phyloP scores from a whole-genome alignment of 2,888 invertebrate species.

The Drosophila niveifrons region DNA sequence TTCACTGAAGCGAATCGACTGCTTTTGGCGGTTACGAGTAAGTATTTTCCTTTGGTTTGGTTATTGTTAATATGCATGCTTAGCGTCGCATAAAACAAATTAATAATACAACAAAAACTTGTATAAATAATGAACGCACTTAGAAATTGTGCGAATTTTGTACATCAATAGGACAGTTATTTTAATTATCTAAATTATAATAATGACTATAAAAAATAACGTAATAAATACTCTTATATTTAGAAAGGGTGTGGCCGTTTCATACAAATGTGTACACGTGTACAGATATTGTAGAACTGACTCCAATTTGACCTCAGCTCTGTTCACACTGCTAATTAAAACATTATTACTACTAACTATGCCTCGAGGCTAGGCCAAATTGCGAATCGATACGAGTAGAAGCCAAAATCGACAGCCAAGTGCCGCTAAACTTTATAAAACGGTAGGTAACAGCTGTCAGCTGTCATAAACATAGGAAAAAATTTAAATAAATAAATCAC shows the following conservation, averaged over 20 bases:
- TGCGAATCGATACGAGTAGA: constrained; percentile 49
- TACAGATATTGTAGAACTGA: constrained; percentile 3
- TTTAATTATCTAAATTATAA: constrained; percentile 25
- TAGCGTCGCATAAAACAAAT: constrained; percentile 50
- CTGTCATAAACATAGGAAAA: constrained; percentile 50
- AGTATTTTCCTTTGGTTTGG: constrained; percentile 48
- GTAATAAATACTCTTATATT: constrained; percentile 16
- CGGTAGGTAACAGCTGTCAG: constrained; percentile 64
- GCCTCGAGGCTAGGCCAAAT: constrained; percentile 64
- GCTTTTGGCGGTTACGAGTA: constrained; percentile 11
- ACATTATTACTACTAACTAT: constrained; percentile 69
- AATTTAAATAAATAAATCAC: constrained; percentile 18
- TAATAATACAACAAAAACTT: constrained; percentile 22
- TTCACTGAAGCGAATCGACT: constrained; percentile 32
- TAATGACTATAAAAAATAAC: not conserved
- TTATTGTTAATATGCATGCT: constrained; percentile 57
- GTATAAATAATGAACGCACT: constrained; percentile 40
- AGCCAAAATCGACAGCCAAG: constrained; percentile 48
- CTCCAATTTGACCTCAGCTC: constrained; percentile 43
- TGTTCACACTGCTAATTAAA: constrained; percentile 67
- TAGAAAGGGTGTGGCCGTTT: constrained; percentile 33
- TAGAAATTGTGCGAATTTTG: constrained; percentile 50
- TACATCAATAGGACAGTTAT: constrained; percentile 25
- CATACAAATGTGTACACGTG: not conserved
- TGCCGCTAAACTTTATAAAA: constrained; percentile 48